Evolutionary conservation across 2,888 invertebrate species (phyloP), one percentile per base, ranked within the genome.

Genomic region (Psococerastis gibbosa): DNA sequence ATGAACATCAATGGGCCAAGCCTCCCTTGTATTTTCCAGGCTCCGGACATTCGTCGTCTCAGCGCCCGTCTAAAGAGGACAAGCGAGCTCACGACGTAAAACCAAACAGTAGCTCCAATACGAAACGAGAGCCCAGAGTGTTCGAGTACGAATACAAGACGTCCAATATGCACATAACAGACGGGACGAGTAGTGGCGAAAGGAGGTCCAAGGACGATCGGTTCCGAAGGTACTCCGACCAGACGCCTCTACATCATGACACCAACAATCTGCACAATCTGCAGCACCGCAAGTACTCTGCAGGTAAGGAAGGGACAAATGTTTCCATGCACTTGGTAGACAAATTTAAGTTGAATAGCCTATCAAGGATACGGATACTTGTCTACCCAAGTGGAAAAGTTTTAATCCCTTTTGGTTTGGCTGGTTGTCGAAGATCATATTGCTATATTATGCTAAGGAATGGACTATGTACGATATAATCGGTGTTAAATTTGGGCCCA

Each of bases 261-360:
- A 6, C 27, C 6, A 38, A 15, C 22, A 38, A 20, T 38, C 20
- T 20, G 17, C 38, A 38, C 5, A 33, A 17, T 18, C 32, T 23
- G 2, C 42, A 45, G 23, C 43, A 44, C 18, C 35, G 41, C 16
- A 43, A 44, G 31, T 22, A 35, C 22, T 45, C 44, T 16, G 31
- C 42, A 23, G 32, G 31, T 41, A 41, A 34, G 38, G n/a, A n/a
- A n/a, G n/a, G n/a, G n/a, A n/a, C n/a, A n/a, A n/a, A n/a, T n/a
- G n/a, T n/a, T n/a, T n/a, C n/a, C n/a, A n/a, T n/a, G n/a, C n/a
- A n/a, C n/a, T n/a, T n/a, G n/a, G n/a, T n/a, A n/a, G n/a, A n/a
- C n/a, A n/a, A n/a, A n/a, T n/a, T n/a, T n/a, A n/a, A n/a, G n/a
- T n/a, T n/a, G n/a, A n/a, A n/a, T n/a, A n/a, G n/a, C n/a, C n/a